These are phyloP conservation scores for Macrostomum cliftonense DNA, from an alignment of 2,888 invertebrate species.

Conservation along the genomic window DNA sequence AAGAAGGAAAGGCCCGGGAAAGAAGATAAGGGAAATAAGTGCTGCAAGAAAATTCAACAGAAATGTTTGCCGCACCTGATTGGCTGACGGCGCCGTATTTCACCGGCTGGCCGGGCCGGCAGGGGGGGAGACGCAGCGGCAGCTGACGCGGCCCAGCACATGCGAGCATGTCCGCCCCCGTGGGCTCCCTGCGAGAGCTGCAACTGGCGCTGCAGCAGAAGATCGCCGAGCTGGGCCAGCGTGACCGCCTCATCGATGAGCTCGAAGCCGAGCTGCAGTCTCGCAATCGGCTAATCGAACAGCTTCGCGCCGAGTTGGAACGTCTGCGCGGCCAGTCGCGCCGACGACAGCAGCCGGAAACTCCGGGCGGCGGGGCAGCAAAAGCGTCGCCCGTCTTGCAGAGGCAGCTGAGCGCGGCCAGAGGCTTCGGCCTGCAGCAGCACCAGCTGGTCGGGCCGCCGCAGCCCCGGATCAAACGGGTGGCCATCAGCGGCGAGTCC, in stretches of 20 bases:
- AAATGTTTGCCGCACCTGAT: too few species aligned
- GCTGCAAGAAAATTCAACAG: too few species aligned
- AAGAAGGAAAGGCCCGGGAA: too few species aligned
- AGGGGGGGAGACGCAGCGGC: too few species aligned
- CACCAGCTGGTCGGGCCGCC: neutral
- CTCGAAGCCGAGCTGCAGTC: conserved; percentile 26
- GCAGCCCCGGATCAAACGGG: conserved; percentile 21
- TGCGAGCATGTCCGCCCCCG: too few species aligned
- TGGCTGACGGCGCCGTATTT: too few species aligned
- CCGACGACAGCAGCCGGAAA: neutral
- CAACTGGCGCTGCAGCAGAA: conserved; percentile 53
- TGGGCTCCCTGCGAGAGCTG: conserved; percentile 51
- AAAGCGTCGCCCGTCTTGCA: too few species aligned
- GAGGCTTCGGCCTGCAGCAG: too few species aligned
- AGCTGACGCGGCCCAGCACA: too few species aligned
- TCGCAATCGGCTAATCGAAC: conserved; percentile 1
- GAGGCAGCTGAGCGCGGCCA: too few species aligned
- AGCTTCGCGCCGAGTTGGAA: conserved; percentile 1
- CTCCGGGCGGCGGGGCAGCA: neutral
- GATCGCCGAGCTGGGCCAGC: conserved; percentile 51
- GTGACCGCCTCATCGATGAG: conserved; percentile 53
- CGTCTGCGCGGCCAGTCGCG: neutral
- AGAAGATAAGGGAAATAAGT: too few species aligned
- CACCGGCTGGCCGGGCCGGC: too few species aligned
- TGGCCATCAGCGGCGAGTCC: conserved; percentile 34